Evolutionary conservation across 2,113 vertebrate genomes (phyloP).

Genomic region (Strix aluco): DNA sequence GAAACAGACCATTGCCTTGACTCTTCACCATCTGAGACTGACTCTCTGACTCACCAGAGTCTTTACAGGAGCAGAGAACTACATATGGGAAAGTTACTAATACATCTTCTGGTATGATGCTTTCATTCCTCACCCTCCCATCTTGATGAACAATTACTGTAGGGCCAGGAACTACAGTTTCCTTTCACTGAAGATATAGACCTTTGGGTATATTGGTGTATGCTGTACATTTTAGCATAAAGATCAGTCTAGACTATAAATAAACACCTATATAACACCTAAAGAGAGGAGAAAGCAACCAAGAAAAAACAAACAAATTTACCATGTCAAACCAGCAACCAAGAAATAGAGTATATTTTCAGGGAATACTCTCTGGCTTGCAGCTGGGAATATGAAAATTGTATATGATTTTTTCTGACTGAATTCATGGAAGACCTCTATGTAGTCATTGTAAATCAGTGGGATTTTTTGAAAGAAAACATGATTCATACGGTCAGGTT

Average conservation of each 20-base stretch:
- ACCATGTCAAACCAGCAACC: background rate
- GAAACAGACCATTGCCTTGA: background rate
- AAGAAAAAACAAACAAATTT: background rate
- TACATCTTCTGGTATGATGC: background rate
- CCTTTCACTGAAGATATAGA: background rate
- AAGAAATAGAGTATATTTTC: background rate
- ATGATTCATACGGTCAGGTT: background rate
- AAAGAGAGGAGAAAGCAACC: background rate
- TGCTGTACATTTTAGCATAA: background rate
- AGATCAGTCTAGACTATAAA: background rate
- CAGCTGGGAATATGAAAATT: background rate
- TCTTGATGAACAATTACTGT: background rate
- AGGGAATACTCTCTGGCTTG: background rate
- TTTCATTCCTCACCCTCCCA: background rate
- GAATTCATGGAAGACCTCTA: background rate
- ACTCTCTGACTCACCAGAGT: background rate
- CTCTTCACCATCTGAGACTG: background rate
- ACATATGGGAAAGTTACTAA: background rate
- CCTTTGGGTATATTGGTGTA: background rate
- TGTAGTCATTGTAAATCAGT: background rate
- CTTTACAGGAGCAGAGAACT: background rate
- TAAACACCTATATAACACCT: background rate
- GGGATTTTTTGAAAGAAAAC: background rate
- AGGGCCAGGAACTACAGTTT: background rate
- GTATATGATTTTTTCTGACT: background rate